These are phyloP conservation scores for Habropoda laboriosa DNA, from an alignment of 1,140 invertebrate genomes.

Conservation along the genomic window DNA sequence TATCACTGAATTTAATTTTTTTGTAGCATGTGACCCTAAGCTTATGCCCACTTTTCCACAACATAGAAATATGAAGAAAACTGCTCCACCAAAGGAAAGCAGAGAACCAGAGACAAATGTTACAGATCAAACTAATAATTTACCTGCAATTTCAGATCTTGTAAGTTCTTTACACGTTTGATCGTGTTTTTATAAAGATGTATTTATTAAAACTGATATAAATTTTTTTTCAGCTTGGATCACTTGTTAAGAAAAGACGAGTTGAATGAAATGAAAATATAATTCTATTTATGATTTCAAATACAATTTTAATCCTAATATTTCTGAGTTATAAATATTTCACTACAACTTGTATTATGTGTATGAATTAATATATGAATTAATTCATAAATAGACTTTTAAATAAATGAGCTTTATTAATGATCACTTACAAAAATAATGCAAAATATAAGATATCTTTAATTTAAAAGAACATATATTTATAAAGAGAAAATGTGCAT, in stretches of 20 bases:
- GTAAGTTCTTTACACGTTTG: slow-evolving; percentile 74
- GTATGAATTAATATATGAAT: slow-evolving; percentile 13
- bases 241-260: slow-evolving; percentile 87
- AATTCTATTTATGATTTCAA: background rate
- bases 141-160: slow-evolving; percentile 90
- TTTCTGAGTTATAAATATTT: slow-evolving; percentile 15
- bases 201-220: background rate
- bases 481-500: background rate
- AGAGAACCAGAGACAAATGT: slow-evolving; percentile 83
- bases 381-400: slow-evolving; percentile 25
- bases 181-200: background rate
- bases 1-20: slow-evolving; percentile 41
- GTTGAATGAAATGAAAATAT: slow-evolving; percentile 80
- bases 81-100: slow-evolving; percentile 79
- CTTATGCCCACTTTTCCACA: slow-evolving; percentile 99
- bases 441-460: background rate
- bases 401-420: slow-evolving; percentile 38
- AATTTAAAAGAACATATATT: background rate
- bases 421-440: slow-evolving; percentile 9
- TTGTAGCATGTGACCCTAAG: slow-evolving; percentile 95
- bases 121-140: slow-evolving; percentile 87
- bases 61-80: slow-evolving; percentile 92
- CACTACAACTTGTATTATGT: slow-evolving; percentile 13
- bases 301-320: background rate
- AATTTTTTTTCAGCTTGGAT: slow-evolving; percentile 83